Evolutionary conservation across 2,888 invertebrate species (phyloP).

Genomic region (Sycophila texana): DNA sequence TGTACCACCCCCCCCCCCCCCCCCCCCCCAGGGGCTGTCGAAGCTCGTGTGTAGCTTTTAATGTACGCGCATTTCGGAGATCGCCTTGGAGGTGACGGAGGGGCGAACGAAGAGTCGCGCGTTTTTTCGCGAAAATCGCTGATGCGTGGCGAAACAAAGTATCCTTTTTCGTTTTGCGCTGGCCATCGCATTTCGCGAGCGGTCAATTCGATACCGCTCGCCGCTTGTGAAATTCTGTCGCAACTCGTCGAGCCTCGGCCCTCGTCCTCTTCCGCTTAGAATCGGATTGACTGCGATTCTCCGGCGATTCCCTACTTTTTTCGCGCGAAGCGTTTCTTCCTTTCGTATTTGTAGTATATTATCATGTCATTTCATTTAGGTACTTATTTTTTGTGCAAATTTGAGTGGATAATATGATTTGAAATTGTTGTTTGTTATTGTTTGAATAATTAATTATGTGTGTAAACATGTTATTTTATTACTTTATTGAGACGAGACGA

Average conservation of each 20-base stretch:
- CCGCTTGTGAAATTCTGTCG: slow-evolving; percentile 36
- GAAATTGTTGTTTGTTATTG: too few relatives aligned
- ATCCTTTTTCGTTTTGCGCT: slow-evolving; percentile 42
- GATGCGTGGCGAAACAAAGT: slow-evolving; percentile 13
- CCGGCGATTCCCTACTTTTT: background rate
- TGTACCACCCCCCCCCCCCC: too few relatives aligned
- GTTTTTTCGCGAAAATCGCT: slow-evolving; percentile 28
- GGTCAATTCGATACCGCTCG: slow-evolving; percentile 13
- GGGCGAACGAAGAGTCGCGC: background rate
- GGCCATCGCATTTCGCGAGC: slow-evolving; percentile 18
- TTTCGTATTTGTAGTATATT: too few relatives aligned
- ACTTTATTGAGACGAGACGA: too few relatives aligned
- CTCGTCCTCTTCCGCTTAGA: too few relatives aligned
- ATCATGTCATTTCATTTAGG: too few relatives aligned
- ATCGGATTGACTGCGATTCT: background rate
- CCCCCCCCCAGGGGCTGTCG: background rate
- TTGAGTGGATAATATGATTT: too few relatives aligned
- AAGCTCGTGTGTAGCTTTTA: background rate
- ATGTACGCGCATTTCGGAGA: background rate
- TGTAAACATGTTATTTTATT: too few relatives aligned
- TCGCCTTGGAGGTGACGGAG: background rate
- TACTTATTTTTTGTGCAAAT: too few relatives aligned
- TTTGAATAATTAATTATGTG: too few relatives aligned
- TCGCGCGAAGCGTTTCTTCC: too few relatives aligned
- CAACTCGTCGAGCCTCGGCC: background rate